Base-by-base conservation (phyloP, 2,797 vertebrate genomes). In the Cuniculus paca region DNA sequence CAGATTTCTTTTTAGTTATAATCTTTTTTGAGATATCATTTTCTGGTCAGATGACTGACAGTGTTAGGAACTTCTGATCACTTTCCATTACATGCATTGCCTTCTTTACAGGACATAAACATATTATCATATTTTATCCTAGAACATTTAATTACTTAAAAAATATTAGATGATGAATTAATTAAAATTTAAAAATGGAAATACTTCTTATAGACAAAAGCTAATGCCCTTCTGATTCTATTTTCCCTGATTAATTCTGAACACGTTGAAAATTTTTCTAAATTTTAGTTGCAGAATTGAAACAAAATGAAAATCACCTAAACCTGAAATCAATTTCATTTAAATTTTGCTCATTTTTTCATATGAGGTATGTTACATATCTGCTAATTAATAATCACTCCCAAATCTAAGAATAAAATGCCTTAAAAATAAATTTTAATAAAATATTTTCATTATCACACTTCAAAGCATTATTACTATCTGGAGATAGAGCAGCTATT, bases 271-370 rank as follows among this genome's bases (percentile, higher is more conserved):
- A n/a, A 0, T 5, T 90, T 74, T 80, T 28, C 48, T 39, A 88
- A 91, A n/a, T 61, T 72, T 90, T 17, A 95, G 0, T 16, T 70
- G 9, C 74, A 6, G 26, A 88, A 87, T 36, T 88, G 45, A 94
- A 83, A 12, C 22, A 50, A 72, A 75, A n/a, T 63, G 79, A 79
- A 65, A 79, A 70, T 87, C 39, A 80, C 1, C 60, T 70, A 68
- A 75, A 39, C 4, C 75, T 48, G 4, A 34, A 84, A 56, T 31
- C n/a, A 60, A 1, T 11, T 85, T 74, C 6, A 22, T 81, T 92
- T 61, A 92, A 90, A 95, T 81, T 90, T 24, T 77, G 19, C 6
- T 77, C 24, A 80, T 54, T 80, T 70, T 85, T 77, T 85, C 20
- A 83, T 26, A 72, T 0, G 31, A 52, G 14, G 2, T 19, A 6